Conservation (phyloP, 2,113 vertebrate species). For the Condylura cristata region DNA sequence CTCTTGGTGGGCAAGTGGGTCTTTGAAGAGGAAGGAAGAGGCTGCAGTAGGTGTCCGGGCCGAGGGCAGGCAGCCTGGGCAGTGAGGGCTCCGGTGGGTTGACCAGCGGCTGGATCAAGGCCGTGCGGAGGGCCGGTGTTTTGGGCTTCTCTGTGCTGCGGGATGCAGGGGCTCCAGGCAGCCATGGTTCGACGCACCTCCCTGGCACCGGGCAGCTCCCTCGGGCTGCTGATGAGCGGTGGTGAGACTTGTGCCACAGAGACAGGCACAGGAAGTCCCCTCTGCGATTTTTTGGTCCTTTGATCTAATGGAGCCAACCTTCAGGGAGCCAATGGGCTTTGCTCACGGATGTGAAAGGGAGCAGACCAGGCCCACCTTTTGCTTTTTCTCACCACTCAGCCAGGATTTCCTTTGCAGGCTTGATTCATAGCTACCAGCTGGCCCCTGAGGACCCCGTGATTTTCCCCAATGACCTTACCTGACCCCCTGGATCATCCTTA, state of each 20-base stretch:
- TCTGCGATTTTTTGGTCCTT: not conserved
- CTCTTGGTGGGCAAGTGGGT: not conserved
- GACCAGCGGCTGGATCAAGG: not conserved
- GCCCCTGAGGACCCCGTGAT: not conserved
- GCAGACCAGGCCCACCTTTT: not conserved
- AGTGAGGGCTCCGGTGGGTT: not conserved
- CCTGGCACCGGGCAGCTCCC: not conserved
- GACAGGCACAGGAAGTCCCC: not conserved
- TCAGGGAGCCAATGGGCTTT: not conserved
- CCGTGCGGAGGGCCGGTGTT: rapidly evolving
- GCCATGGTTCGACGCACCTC: not conserved
- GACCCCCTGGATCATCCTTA: not conserved
- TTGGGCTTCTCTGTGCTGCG: rapidly evolving
- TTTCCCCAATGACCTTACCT: not conserved
- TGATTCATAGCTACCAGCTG: not conserved
- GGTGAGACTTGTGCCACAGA: not conserved
- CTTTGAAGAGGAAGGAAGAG: not conserved
- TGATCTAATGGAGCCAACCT: not conserved
- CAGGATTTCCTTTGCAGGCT: not conserved
- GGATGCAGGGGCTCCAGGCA: not conserved
- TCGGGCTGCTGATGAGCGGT: not conserved
- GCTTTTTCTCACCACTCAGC: not conserved
- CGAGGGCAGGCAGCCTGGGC: not conserved
- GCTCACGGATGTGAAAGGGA: not conserved
- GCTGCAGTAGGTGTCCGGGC: rapidly evolving